Conservation (phyloP, 2,113 vertebrate genomes). For the Rhipidura dahli region DNA sequence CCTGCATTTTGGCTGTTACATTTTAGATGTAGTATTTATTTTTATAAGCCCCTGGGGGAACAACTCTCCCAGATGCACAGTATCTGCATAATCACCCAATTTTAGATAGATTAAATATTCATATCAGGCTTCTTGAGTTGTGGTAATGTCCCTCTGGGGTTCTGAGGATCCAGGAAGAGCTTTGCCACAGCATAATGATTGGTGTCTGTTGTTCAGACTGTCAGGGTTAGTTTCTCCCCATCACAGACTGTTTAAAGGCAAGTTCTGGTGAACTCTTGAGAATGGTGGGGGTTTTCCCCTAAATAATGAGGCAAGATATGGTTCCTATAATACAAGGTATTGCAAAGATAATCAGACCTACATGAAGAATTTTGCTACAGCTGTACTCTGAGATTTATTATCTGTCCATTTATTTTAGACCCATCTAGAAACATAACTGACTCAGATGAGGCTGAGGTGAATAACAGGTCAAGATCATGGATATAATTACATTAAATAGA, state of each 20-base stretch:
- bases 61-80: conserved; percentile 47
- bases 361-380: not conserved
- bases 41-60: conserved; percentile 55
- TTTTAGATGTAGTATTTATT: conserved; percentile 57
- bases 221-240: not conserved
- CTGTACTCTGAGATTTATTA: not conserved
- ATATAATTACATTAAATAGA: not conserved
- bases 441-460: not conserved
- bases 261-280: not conserved
- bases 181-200: not conserved
- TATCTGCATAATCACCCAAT: conserved; percentile 69
- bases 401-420: not conserved
- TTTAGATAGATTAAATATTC: conserved; percentile 68
- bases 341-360: not conserved
- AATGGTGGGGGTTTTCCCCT: fast-evolving
- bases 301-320: not conserved
- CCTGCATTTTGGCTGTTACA: conserved; percentile 40
- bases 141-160: conserved; percentile 32
- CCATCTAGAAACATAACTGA: not conserved
- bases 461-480: not conserved
- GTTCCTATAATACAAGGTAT: not conserved
- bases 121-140: conserved; percentile 45
- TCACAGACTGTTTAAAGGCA: not conserved
- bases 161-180: conserved; percentile 19
- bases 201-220: not conserved